Conservation (phyloP, 2,113 vertebrate species). For the Catharus fuscescens region DNA sequence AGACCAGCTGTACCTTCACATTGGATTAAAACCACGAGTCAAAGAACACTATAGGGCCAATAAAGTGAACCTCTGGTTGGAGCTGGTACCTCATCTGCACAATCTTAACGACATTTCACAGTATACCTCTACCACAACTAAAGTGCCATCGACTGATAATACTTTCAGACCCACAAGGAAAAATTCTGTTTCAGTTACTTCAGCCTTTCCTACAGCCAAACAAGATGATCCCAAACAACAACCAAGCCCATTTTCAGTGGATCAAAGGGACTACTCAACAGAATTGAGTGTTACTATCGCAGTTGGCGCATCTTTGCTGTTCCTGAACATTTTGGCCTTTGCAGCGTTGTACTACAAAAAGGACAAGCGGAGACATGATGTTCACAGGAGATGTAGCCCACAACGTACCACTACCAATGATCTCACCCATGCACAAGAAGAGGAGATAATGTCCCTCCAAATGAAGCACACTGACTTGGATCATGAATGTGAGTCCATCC, state of each 20-base stretch:
- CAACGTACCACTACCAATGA: constrained; percentile 91
- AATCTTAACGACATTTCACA: constrained; percentile 97
- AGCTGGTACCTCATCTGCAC: constrained; percentile 97
- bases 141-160: constrained; percentile 93
- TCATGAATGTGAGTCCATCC: constrained; percentile 95
- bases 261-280: constrained; percentile 97
- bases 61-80: constrained; percentile 98
- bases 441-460: constrained; percentile 99
- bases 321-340: constrained; percentile 97
- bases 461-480: constrained; percentile 99
- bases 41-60: constrained; percentile 99
- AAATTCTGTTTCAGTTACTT: constrained; percentile 88
- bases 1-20: constrained; percentile 97
- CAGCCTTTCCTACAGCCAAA: constrained; percentile 92
- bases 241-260: constrained; percentile 89
- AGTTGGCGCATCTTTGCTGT: constrained; percentile 94
- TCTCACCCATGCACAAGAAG: constrained; percentile 96
- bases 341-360: constrained; percentile 99
- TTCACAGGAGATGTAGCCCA: constrained; percentile 94
- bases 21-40: constrained; percentile 96
- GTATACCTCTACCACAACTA: constrained; percentile 96
- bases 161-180: constrained; percentile 93
- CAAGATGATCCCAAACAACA: constrained; percentile 92
- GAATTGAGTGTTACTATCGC: constrained; percentile 97
- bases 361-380: constrained; percentile 95